Conservation (phyloP, 2,888 invertebrate genomes). For the Drosophila demipolita region DNA sequence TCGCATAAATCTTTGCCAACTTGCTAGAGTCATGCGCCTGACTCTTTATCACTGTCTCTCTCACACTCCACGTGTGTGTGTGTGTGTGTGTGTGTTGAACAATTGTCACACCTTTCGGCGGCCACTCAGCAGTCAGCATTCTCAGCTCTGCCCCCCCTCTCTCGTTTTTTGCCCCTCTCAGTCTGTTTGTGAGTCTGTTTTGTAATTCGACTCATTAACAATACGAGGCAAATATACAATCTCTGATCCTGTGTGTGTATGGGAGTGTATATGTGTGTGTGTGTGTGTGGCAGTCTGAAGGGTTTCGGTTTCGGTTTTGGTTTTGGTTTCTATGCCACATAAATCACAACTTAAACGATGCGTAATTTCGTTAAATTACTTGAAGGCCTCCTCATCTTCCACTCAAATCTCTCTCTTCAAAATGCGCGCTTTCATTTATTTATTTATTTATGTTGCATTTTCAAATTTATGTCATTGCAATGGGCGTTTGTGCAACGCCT, state of each 20-base stretch:
- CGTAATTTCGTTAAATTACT: conserved; percentile 79
- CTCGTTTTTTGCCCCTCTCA: conserved; percentile 13
- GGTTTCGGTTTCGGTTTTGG: conserved; percentile 54
- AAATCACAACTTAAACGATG: conserved; percentile 83
- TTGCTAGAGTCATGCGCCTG: conserved; percentile 65
- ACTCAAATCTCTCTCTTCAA: background rate
- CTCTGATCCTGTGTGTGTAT: conserved; percentile 14
- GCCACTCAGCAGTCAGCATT: conserved; percentile 70
- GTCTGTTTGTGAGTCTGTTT: conserved; percentile 27
- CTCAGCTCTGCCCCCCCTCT: background rate
- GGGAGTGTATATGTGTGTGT: conserved; percentile 4
- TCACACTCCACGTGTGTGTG: conserved; percentile 1
- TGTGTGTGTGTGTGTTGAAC: conserved; percentile 53
- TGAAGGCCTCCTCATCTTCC: conserved; percentile 38
- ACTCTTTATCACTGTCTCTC: conserved; percentile 9
- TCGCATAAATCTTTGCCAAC: conserved; percentile 77
- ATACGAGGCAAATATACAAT: conserved; percentile 62
- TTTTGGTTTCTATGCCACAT: conserved; percentile 68
- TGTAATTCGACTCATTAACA: conserved; percentile 84
- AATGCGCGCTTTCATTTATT: conserved; percentile 41
- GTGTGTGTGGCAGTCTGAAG: conserved; percentile 62
- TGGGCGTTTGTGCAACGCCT: conserved; percentile 63
- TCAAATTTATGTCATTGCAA: conserved; percentile 73
- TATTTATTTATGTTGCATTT: conserved; percentile 59
- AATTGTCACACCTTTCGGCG: conserved; percentile 82